Evolutionary conservation across 2,797 vertebrate genomes (phyloP).

Genomic region (Cossypha polioptera): DNA sequence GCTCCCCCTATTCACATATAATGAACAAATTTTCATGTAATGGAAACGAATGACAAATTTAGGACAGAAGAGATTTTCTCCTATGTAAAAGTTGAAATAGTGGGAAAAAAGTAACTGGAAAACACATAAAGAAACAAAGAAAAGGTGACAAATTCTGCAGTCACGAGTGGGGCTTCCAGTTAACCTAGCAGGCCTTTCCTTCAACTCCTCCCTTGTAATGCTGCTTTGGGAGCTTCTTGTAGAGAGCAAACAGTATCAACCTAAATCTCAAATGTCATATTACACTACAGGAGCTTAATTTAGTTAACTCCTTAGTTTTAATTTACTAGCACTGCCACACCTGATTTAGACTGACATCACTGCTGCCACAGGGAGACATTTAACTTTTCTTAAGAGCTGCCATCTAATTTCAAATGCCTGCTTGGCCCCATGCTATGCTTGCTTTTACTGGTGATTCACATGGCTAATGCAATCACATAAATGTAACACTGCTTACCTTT

Average conservation of each 20-base stretch:
- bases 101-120: background rate
- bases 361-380: background rate
- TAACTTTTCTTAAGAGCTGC: background rate
- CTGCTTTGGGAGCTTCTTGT: background rate
- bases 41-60: background rate
- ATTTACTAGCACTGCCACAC: background rate
- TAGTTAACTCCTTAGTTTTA: background rate
- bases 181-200: background rate
- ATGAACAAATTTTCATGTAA: background rate
- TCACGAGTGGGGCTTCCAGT: background rate
- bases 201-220: background rate
- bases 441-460: background rate
- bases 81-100: background rate
- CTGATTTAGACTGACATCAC: accelerated
- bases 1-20: background rate
- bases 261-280: background rate
- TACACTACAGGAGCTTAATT: background rate
- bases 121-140: background rate
- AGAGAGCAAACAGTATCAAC: background rate
- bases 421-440: background rate
- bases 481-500: constrained; percentile 74
- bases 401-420: background rate
- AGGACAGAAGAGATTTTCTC: background rate
- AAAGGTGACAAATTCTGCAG: background rate
- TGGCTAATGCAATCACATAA: background rate